Base-by-base conservation (phyloP, 2,797 vertebrate species). In the Neoniphon sammara region DNA sequence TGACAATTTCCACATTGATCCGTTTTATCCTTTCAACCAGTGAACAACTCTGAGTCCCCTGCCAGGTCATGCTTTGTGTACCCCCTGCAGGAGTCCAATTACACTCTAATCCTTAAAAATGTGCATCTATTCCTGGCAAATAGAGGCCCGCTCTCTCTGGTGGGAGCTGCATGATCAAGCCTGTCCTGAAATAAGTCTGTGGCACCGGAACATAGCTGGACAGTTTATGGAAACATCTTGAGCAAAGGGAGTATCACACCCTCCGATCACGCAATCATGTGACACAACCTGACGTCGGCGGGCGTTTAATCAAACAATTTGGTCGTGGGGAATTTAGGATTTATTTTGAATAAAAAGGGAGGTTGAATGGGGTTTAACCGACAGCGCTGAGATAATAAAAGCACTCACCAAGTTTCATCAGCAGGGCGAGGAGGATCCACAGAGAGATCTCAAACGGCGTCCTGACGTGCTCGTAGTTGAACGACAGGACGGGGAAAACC, bases 391-490 rank as follows among this genome's bases (percentile, higher is more conserved):
- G 25, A 27, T 4, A 27, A 27, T 27, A 2, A 27, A 27, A 27
- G 25, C 25, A 85, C 93, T 93, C 91, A 99, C 97, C 97, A 64
- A 99, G 95, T 80, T 98, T 99, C 96, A 99, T 97, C 70, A 98
- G 93, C 61, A 97, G 96, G 21, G 97, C 97, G 85, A 99, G 91
- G 0, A 99, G 95, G 83, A 98, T 97, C 97, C 97, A 98, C 39
- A 98, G 91, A 0, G 96, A 92, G 83, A 97, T 95, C 93, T 97
- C 95, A 0, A 98, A 97, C n/a, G 96, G 97, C 39, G 68, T 87
- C 69, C 89, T 90, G 67, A 99, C 94, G 30, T 93, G 83, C 0
- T 44, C 11, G 68, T 96, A 98, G 75, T 97, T 94, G 59, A 97
- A 82, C 71, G 66, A 89, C 61, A 98, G 92, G 39, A 98, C 96